Conservation (phyloP, 2,797 vertebrate genomes). For the Gymnothorax reevesii region DNA sequence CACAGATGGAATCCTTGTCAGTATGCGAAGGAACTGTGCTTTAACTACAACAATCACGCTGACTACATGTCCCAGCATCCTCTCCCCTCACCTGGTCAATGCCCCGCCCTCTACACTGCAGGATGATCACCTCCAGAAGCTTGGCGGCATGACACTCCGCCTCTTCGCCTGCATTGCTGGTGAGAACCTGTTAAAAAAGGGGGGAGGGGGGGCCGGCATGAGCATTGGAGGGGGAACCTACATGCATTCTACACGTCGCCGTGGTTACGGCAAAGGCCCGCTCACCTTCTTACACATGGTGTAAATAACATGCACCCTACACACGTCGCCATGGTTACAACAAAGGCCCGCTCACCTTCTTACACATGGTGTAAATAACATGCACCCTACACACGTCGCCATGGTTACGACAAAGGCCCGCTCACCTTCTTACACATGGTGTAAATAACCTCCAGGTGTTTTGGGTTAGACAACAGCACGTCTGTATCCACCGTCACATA, state of each 20-base stretch:
- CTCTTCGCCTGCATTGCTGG: conserved; percentile 88
- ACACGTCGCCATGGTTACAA: too few species aligned
- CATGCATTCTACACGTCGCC: too few species aligned
- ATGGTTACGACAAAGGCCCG: neutral
- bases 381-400: neutral
- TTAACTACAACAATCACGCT: neutral
- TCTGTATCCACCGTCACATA: conserved; percentile 94
- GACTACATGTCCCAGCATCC: neutral
- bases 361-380: too few species aligned
- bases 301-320: conserved; percentile 73
- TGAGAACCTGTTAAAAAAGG: conserved; percentile 91
- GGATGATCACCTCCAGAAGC: conserved; percentile 92
- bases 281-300: conserved; percentile 35
- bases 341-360: too few species aligned
- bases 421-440: conserved; percentile 97
- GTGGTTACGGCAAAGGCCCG: too few species aligned
- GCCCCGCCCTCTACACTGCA: conserved; percentile 90
- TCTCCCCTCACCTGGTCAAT: conserved; percentile 87
- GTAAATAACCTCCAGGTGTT: conserved; percentile 94
- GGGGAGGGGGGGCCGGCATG: neutral
- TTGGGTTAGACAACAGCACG: conserved; percentile 88
- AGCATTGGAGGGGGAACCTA: neutral
- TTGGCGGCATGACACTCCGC: conserved; percentile 96
- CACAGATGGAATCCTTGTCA: too few species aligned
- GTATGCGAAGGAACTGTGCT: too few species aligned